phyloP scores from a whole-genome alignment of 2,113 vertebrate genomes.

The Rhinolophus sinicus region DNA sequence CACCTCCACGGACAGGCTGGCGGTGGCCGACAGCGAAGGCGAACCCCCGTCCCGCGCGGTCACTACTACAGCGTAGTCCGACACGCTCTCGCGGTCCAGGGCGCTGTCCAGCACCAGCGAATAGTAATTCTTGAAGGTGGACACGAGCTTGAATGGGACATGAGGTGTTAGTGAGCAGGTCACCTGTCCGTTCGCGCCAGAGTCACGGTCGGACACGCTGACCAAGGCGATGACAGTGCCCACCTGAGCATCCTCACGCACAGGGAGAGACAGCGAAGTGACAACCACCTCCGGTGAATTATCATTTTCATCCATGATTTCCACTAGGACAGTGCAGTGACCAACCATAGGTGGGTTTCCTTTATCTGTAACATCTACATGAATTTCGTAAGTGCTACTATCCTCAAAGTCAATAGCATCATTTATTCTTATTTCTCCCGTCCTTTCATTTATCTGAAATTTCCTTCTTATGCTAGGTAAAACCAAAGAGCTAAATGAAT shows the following conservation, averaged over 20 bases:
- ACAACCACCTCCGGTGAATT: constrained; percentile 88
- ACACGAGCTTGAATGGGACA: constrained; percentile 78
- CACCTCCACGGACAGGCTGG: constrained; percentile 13
- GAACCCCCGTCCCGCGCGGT: background rate
- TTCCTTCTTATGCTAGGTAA: constrained; percentile 76
- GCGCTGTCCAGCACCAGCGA: constrained; percentile 78
- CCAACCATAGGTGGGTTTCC: constrained; percentile 85
- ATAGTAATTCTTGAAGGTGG: constrained; percentile 86
- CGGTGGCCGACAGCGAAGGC: constrained; percentile 74
- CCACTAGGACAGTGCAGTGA: constrained; percentile 91
- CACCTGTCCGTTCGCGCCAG: constrained; percentile 92
- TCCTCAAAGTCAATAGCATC: constrained; percentile 80
- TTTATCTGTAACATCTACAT: constrained; percentile 79
- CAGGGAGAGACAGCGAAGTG: constrained; percentile 90
- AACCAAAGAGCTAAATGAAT: constrained; percentile 79
- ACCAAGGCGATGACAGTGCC: constrained; percentile 93
- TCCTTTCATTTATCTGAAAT: constrained; percentile 77
- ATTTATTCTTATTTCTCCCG: constrained; percentile 79
- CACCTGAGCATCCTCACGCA: constrained; percentile 90
- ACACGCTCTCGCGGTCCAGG: constrained; percentile 79
- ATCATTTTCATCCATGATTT: constrained; percentile 92
- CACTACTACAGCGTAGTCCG: constrained; percentile 62
- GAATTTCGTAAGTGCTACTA: constrained; percentile 71
- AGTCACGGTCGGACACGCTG: constrained; percentile 91
- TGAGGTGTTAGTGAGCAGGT: constrained; percentile 56